Conservation (phyloP, 2,113 vertebrate genomes). For the Nothoprocta pentlandii region DNA sequence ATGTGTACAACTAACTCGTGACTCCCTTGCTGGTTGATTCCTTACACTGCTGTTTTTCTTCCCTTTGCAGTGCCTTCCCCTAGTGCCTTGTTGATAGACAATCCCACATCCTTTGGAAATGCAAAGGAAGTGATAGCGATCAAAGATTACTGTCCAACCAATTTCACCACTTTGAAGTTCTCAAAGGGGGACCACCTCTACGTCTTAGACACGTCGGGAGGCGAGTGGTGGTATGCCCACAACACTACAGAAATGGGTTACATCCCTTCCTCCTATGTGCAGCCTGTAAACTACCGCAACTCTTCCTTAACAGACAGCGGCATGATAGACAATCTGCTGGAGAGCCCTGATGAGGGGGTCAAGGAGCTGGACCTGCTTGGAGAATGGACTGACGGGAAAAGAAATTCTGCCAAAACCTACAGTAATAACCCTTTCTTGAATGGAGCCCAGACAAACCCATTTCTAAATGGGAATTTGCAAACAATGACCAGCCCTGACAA, state of each 20-base stretch:
- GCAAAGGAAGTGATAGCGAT: constrained; percentile 94
- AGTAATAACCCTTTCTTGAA: constrained; percentile 90
- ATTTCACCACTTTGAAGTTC: constrained; percentile 96
- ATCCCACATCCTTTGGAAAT: constrained; percentile 85
- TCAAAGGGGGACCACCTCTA: constrained; percentile 95
- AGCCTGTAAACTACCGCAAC: constrained; percentile 86
- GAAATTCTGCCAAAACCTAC: constrained; percentile 67
- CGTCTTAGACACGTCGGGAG: constrained; percentile 91
- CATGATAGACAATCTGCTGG: constrained; percentile 88
- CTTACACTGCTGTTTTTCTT: background rate
- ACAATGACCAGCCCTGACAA: constrained; percentile 66
- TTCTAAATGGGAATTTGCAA: constrained; percentile 82
- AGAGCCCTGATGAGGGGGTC: constrained; percentile 84
- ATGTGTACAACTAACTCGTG: background rate
- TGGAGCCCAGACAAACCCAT: constrained; percentile 88
- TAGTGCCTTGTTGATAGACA: constrained; percentile 91
- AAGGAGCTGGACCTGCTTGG: constrained; percentile 89
- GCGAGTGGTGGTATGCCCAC: constrained; percentile 99
- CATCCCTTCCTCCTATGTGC: constrained; percentile 93
- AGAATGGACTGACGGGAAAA: constrained; percentile 77
- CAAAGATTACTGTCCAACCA: constrained; percentile 95
- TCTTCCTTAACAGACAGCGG: constrained; percentile 93
- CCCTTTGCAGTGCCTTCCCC: constrained; percentile 90
- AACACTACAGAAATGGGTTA: constrained; percentile 98
- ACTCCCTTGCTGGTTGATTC: background rate